Evolutionary conservation across 2,113 vertebrate genomes (phyloP), one percentile per base, ranked within the genome.

Genomic region (Aptenodytes forsteri): DNA sequence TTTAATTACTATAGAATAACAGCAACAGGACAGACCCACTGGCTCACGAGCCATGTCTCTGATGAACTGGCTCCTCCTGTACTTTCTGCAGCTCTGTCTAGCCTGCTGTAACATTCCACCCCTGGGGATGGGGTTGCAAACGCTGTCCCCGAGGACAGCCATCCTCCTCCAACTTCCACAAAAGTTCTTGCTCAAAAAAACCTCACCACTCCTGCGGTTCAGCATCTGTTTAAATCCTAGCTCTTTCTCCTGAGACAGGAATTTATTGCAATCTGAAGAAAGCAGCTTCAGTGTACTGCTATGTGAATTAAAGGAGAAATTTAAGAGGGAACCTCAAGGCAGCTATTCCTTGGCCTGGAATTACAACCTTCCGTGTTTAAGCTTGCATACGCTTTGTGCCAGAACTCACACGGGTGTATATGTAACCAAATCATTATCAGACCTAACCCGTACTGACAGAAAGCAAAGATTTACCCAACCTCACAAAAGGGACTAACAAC

Each of bases 381-480:
- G 21, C 59, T 65, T 5, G 12, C 13, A 5, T 3, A 19, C 0
- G 0, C 30, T 75, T 46, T 25, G 55, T 78, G 84, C 46, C 83
- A 89, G 58, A 81, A 83, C 34, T 84, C 65, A 69, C 58, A 55
- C 0, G 1, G 30, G 38, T 22, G 11, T 20, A 9, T 34, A 23
- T 3, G 10, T 12, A 72, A 77, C 36, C 36, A 72, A 55, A 67
- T 42, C 30, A 6, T 23, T 10, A 54, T 32, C 8, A 5, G 32
- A 47, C 11, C 22, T 47, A 29, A 22, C 27, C 38, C 0, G 0
- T 7, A 30, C 58, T 73, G 40, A 61, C 34, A 66, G 58, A 54
- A 70, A 42, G 52, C 27, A 46, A 77, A 61, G 38, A 8, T 36
- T 34, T 10, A 50, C 32, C n/a, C 2, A 2, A 2, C 2, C 0